Evolutionary conservation across 2,888 invertebrate species (phyloP).

Genomic region (Neoaliturus tenellus): DNA sequence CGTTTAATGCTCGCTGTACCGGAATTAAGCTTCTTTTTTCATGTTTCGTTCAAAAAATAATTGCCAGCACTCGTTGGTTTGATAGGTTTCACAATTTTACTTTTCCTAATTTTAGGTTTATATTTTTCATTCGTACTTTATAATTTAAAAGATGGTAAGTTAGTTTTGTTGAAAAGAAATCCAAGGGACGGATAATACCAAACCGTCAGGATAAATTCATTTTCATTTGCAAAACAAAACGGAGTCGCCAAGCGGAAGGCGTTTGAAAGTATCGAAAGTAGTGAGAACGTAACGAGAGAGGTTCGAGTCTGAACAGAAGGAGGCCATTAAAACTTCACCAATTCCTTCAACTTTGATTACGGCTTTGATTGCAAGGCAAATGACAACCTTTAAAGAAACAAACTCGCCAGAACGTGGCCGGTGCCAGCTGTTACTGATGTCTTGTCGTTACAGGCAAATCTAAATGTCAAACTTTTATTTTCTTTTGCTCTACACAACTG

Average conservation of each 20-base stretch:
- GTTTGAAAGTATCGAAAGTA: neutral
- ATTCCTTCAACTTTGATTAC: constrained; percentile 17
- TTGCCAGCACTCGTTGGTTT: neutral
- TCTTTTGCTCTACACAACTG: too few relatives aligned
- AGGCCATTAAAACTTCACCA: constrained; percentile 13
- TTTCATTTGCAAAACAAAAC: neutral
- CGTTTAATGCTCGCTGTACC: constrained; percentile 7
- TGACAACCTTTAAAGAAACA: constrained; percentile 22
- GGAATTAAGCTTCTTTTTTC: constrained; percentile 19
- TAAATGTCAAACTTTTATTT: neutral
- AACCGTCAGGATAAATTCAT: too few relatives aligned
- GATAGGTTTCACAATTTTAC: neutral
- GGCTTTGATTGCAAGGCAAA: constrained; percentile 12
- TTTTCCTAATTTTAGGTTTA: too few relatives aligned
- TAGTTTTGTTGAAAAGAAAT: too few relatives aligned
- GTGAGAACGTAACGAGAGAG: neutral
- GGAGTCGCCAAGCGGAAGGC: neutral
- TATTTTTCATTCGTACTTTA: too few relatives aligned
- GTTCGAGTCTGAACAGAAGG: neutral
- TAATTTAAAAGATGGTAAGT: too few relatives aligned
- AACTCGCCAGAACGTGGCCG: neutral
- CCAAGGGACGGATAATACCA: too few relatives aligned
- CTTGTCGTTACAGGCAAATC: too few relatives aligned
- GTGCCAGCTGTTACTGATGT: too few relatives aligned
- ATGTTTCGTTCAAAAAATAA: neutral